Evolutionary conservation across 2,888 invertebrate genomes (phyloP), one percentile per base, ranked within the genome.

Genomic region (Icerya purchasi): DNA sequence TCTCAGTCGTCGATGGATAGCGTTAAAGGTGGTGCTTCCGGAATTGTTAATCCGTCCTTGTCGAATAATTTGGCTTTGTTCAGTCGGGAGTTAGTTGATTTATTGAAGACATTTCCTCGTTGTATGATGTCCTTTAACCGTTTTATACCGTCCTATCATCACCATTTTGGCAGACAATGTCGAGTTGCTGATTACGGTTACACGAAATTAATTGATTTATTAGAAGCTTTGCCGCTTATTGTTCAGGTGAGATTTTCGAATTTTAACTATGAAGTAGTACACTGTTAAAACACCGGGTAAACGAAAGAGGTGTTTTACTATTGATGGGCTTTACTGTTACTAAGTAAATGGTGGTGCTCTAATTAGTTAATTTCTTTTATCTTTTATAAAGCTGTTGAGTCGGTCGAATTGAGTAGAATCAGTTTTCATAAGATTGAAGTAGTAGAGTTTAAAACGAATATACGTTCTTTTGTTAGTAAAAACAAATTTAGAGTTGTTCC

Each of bases 131-230:
- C 84, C 2, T 83, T 87, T 70, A 81, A 76, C 71, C 86, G 89
- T 68, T 86, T 94, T 65, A 92, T 94, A 67, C 94, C 94, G 1
- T 85, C 90, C 1, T 96, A 94, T 74, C 94, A 96, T 70, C 92
- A 92, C 72, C 93, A 93, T 72, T 96, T 93, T 71, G 92, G 93
- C 0, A 79, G 90, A 36, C 94, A 96, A 71, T 93, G 93, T 70
- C 81, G 92, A 58, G 92, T 96, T 1, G 89, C 93, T 5, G 91
- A 93, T 74, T 96, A 93, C 70, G 96, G 96, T n/a, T 93, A 87
- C 69, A 89, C 88, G 0, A 90, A 90, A 71, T 75, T 96, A 1
- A 84, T 90, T 21, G 93, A 94, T 72, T 76, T 96, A 50, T 80
- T 96, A 53, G 86, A 91, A 66, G 84, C 90, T 2, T 76, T 96